phyloP scores from a whole-genome alignment of 2,113 vertebrate genomes.

The Oncorhynchus clarkii region DNA sequence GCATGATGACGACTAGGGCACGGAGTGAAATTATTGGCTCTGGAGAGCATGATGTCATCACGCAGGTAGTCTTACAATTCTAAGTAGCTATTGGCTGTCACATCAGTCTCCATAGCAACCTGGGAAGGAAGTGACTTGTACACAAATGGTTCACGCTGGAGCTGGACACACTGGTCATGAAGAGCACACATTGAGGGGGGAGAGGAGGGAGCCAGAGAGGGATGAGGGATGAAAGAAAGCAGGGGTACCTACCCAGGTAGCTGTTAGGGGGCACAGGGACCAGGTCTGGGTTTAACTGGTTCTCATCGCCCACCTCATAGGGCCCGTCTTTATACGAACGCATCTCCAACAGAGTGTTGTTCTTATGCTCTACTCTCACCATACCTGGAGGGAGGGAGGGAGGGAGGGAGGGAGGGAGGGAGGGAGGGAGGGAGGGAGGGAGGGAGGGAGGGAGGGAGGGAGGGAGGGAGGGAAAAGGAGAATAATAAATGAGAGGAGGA shows the following conservation, averaged over 20 bases:
- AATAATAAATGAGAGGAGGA: not conserved
- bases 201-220: constrained; percentile 7
- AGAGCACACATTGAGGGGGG: constrained; percentile 41
- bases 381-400: constrained; percentile 74
- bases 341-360: constrained; percentile 78
- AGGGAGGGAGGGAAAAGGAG: constrained; percentile 15
- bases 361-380: constrained; percentile 90
- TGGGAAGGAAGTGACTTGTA: constrained; percentile 79
- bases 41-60: constrained; percentile 42
- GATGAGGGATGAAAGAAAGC: not conserved
- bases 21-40: not conserved
- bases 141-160: constrained; percentile 82
- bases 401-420: no score
- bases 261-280: constrained; percentile 90
- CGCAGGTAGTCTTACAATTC: constrained; percentile 76
- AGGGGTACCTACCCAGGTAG: constrained; percentile 85
- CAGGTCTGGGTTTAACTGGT: constrained; percentile 65
- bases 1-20: not conserved
- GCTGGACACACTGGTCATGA: constrained; percentile 80
- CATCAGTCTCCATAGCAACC: constrained; percentile 65
- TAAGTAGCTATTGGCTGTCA: constrained; percentile 86
- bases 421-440: no score
- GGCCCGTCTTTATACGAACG: constrained; percentile 87
- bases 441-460: constrained; percentile 17
- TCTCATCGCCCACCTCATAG: constrained; percentile 88